Base-by-base conservation (phyloP, 2,113 vertebrate species). In the Machaerirhynchus nigripectus region DNA sequence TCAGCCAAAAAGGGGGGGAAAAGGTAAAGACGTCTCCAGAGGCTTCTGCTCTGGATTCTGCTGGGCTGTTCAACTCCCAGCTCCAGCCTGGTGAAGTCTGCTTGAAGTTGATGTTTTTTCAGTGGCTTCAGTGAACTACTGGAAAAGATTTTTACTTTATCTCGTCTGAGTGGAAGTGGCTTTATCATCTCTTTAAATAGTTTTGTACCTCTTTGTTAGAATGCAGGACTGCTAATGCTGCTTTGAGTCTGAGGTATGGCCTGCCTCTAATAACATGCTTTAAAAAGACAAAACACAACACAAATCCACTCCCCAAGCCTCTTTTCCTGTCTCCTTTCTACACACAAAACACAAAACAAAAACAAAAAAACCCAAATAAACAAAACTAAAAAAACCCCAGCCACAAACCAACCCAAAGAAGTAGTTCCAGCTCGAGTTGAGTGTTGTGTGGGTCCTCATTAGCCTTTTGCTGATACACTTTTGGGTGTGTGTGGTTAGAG, bases 381-480 rank as follows among this genome's bases (percentile, higher is more conserved):
- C 7, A 28, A 69, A 55, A 56, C 13, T 12, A 22, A 33, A 35
- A 53, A 24, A 20, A 28, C 1, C 0, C 2, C 17, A 71, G 4
- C 16, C 2, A 31, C 69, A 71, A 57, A 13, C 3, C n/a, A 59
- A 37, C 5, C 4, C 13, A 44, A 53, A 53, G 10, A 50, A 56
- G 5, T 12, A 37, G 6, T 31, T 87, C 17, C 16, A 73, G 8
- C 16, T 49, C 10, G 42, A 40, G 19, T 7, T 1, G 1, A 53
- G 21, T 35, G 28, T 27, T 61, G 6, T 35, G 24, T 85, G 39
- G 16, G 6, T 60, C 53, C 53, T 84, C 17, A 5, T 21, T 40
- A n/a, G 9, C 3, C 10, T 46, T 84, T 61, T 73, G 7, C 17
- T 22, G 61, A 1, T 31, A 2, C 0, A 0, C 15, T 56, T 75